Conservation (phyloP, 2,888 invertebrate species). For the Noctua fimbriata region DNA sequence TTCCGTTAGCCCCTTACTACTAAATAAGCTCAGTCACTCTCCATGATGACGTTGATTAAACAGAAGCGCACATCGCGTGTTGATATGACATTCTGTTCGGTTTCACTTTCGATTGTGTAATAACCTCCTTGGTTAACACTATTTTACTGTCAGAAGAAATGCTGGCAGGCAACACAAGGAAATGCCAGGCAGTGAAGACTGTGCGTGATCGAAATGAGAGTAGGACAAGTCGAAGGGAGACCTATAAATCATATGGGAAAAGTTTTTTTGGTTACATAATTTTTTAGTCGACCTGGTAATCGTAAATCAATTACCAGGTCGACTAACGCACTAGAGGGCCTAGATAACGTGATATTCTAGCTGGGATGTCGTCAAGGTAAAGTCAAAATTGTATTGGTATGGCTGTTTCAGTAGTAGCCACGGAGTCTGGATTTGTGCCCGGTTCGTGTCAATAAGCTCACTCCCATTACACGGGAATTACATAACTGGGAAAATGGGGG, state of each 20-base stretch:
- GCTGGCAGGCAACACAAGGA: conserved; percentile 47
- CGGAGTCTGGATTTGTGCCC: too few species aligned
- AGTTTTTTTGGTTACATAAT: conserved; percentile 17
- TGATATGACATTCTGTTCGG: conserved; percentile 55
- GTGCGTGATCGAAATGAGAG: conserved; percentile 41
- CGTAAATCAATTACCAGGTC: too few species aligned
- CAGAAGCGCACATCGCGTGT: conserved; percentile 55
- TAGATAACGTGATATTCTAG: not conserved
- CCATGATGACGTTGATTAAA: conserved; percentile 61
- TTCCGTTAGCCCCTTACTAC: not conserved
- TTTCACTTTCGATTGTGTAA: conserved; percentile 69
- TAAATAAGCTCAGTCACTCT: conserved; percentile 51
- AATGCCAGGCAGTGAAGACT: conserved; percentile 13
- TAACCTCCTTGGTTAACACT: conserved; percentile 55
- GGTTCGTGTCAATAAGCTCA: not conserved
- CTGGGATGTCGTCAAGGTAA: not conserved
- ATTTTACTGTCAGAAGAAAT: conserved; percentile 45
- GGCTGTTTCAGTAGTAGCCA: not conserved
- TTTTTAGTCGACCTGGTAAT: not conserved
- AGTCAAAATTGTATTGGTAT: not conserved
- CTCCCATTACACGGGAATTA: not conserved
- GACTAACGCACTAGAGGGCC: not conserved
- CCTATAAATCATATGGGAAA: conserved; percentile 31
- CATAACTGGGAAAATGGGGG: not conserved
- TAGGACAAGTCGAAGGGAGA: conserved; percentile 32